Percentiles rank a stretch among this genome's conserved stretches.
These are phyloP conservation scores for Acheta domesticus DNA, from an alignment of 2,888 invertebrate genomes.

Conservation along the genomic window DNA sequence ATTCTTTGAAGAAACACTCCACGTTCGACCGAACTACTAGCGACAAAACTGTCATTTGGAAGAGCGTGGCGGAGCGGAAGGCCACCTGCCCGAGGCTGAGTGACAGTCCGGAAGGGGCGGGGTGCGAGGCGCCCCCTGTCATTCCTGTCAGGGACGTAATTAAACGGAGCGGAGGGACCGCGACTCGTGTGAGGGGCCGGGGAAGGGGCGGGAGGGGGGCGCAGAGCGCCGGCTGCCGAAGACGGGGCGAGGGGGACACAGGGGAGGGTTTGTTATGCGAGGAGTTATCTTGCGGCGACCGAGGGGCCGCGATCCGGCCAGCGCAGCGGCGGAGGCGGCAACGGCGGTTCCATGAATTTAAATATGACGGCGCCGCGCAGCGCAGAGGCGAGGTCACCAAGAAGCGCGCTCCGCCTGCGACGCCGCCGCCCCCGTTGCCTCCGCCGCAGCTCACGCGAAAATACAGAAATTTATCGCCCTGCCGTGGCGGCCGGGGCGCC, in stretches of 20 bases:
- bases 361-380: not conserved
- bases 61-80: too few relatives aligned
- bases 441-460: not conserved
- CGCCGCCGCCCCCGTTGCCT: not conserved
- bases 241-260: not conserved
- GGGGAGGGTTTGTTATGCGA: not conserved
- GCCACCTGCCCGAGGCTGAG: too few relatives aligned
- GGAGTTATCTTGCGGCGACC: not conserved
- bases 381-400: not conserved
- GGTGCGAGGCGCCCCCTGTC: not conserved
- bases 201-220: not conserved
- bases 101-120: too few relatives aligned
- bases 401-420: not conserved
- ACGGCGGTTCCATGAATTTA: slow-evolving; percentile 11
- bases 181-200: not conserved
- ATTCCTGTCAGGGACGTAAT: not conserved
- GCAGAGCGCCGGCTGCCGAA: not conserved
- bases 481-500: not conserved
- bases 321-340: not conserved
- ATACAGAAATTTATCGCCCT: slow-evolving; percentile 18
- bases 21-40: too few relatives aligned
- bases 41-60: too few relatives aligned
- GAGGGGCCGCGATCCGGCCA: not conserved
- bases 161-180: not conserved
- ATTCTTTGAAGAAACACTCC: too few relatives aligned